Base-by-base conservation (phyloP, 2,888 invertebrate genomes). In the Trachelus iudaicus region DNA sequence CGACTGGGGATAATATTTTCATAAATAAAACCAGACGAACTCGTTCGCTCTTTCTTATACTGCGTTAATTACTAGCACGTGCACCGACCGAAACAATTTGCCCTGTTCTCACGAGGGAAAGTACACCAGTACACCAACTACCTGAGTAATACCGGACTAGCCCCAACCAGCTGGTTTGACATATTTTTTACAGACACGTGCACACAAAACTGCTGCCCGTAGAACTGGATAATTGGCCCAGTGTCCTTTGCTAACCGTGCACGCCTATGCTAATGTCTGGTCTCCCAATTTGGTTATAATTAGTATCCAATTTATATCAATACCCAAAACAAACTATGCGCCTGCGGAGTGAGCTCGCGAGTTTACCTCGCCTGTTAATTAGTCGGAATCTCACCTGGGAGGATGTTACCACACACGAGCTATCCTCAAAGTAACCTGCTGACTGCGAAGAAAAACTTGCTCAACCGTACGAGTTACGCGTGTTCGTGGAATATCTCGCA, bases 331-430 rank as follows among this genome's bases (percentile, higher is more conserved):
- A 4, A 56, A 56, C 23, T 56, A 2, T 9, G 40, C 40, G 40
- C 13, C 15, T 4, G 40, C 15, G 15, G 0, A 40, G 40, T 6
- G 23, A 56, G 9, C 2, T 23, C 6, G 40, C 40, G 23, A 9
- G 40, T 56, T 56, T 56, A 56, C 40, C 23, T 56, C 23, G 40
- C 23, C 76, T 78, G 79, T 83, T 85, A 85, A 85, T 85, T 85
- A 83, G 77, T 75, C 75, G 76, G 79, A 79, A 80, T 85, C 83
- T 81, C 84, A 23, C 13, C 84, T 84, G 84, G 82, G 75, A 81
- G 80, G 83, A 83, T 83, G 79, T 85, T 85, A 83, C 85, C 81
- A 82, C 12, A 35, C 35, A 85, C 77, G 73, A 56, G 30, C 76
- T 77, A 75, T 79, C 80, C 2, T 56, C 40, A 56, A 56, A 56